These are phyloP conservation scores for Drosophila cracens DNA, from an alignment of 2,888 invertebrate genomes.

Conservation along the genomic window DNA sequence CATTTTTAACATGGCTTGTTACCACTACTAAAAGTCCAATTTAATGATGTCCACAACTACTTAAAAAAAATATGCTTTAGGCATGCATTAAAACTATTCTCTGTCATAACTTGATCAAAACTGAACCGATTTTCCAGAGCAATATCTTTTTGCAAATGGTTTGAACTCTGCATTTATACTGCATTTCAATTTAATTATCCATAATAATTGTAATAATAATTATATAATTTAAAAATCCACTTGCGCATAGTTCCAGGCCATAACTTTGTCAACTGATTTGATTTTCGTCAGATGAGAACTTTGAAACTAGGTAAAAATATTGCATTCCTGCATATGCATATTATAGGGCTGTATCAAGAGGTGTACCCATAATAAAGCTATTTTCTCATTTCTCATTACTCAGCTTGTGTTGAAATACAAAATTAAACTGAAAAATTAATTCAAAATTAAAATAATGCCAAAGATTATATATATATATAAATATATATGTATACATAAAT, in stretches of 20 bases:
- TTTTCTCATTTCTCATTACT: background rate
- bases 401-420: background rate
- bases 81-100: background rate
- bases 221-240: background rate
- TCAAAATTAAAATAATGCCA: background rate
- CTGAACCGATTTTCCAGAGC: background rate
- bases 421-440: background rate
- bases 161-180: background rate
- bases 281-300: background rate
- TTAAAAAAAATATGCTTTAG: background rate
- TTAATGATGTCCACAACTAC: background rate
- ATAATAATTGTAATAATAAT: no score
- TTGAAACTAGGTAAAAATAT: background rate
- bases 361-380: background rate
- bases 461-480: background rate
- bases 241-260: background rate
- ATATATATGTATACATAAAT: background rate
- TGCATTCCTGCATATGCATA: background rate
- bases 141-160: background rate
- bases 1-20: constrained; percentile 37
- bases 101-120: background rate
- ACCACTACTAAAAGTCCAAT: constrained; percentile 10
- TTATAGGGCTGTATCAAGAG: no score
- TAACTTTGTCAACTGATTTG: background rate
- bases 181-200: background rate